Evolutionary conservation across 2,888 invertebrate genomes (phyloP), one percentile per base, ranked within the genome.

Genomic region (Patella pellucida): DNA sequence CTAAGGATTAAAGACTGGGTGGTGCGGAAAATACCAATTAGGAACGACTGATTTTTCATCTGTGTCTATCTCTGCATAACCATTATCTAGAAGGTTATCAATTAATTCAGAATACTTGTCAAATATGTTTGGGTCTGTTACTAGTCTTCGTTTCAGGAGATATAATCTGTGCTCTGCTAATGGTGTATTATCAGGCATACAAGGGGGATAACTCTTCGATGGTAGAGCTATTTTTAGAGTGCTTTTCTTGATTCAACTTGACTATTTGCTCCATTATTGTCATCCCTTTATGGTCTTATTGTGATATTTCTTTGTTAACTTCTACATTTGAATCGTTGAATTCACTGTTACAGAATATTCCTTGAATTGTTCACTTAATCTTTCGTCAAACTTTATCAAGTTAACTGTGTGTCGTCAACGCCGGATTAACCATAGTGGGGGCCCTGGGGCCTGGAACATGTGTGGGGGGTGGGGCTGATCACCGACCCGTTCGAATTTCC

Each of bases 291-390:
- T n/a, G n/a, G n/a, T n/a, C n/a, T n/a, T n/a, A n/a, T n/a, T n/a
- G n/a, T n/a, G n/a, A n/a, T n/a, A n/a, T n/a, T n/a, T n/a, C n/a
- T n/a, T n/a, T n/a, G n/a, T n/a, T n/a, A n/a, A 95, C 72, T 95
- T 97, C 82, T 97, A 97, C 91, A 92, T 23, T 23, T 16, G 54
- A 27, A 27, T 52, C 62, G 23, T 52, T 31, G 9, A 52, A 51
- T 0, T 79, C 79, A 16, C 73, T 14, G 19, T 79, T 69, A 73
- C 79, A 79, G n/a, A 79, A 73, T n/a, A n/a, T 95, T 74, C 94
- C 96, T 88, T 90, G 93, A 95, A 27, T 93, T 97, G 84, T 96
- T 96, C 91, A 95, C 97, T 78, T 94, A 95, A 68, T 96, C 97
- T 11, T 92, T 97, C 74, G 95, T 96, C 9, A 15, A 73, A 16